Percentiles rank a stretch among this genome's conserved stretches.
phyloP scores from a whole-genome alignment of 1,140 invertebrate genomes.

The Eufriesea mexicana region DNA sequence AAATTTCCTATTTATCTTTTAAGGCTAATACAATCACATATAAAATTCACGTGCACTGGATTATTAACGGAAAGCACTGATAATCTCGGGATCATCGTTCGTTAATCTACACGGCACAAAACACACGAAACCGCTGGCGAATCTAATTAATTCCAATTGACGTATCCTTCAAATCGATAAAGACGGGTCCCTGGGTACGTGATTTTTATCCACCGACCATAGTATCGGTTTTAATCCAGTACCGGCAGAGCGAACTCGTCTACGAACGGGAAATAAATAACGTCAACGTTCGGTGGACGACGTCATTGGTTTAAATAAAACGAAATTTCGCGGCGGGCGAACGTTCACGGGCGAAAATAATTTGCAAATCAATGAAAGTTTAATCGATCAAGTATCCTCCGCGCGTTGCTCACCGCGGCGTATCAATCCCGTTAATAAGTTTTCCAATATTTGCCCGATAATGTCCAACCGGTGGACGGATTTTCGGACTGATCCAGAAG shows the following conservation, averaged over 20 bases:
- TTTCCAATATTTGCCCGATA: conserved; percentile 48
- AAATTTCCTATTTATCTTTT: too few species aligned
- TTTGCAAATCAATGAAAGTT: conserved; percentile 33
- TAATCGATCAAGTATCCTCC: conserved; percentile 34
- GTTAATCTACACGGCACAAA: too few species aligned
- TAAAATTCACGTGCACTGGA: too few species aligned
- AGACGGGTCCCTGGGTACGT: too few species aligned
- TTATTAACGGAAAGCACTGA: too few species aligned
- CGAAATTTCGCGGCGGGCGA: neutral
- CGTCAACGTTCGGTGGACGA: neutral
- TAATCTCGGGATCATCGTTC: too few species aligned
- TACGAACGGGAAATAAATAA: conserved; percentile 1
- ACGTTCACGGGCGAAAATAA: neutral
- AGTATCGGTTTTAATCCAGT: neutral
- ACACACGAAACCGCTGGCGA: too few species aligned
- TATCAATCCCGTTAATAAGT: conserved; percentile 35
- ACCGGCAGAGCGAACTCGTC: neutral
- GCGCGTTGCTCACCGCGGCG: neutral
- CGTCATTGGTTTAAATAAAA: conserved; percentile 5
- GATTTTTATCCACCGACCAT: neutral
- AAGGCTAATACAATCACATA: too few species aligned
- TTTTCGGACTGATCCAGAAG: conserved; percentile 41
- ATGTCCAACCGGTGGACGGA: neutral
- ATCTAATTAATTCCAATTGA: too few species aligned
- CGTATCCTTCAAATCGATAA: neutral